A percentile compares a stretch with the other conserved stretches of the same genome.
These are phyloP conservation scores for Empidonax traillii DNA, from an alignment of 2,113 vertebrate species.

Conservation along the genomic window DNA sequence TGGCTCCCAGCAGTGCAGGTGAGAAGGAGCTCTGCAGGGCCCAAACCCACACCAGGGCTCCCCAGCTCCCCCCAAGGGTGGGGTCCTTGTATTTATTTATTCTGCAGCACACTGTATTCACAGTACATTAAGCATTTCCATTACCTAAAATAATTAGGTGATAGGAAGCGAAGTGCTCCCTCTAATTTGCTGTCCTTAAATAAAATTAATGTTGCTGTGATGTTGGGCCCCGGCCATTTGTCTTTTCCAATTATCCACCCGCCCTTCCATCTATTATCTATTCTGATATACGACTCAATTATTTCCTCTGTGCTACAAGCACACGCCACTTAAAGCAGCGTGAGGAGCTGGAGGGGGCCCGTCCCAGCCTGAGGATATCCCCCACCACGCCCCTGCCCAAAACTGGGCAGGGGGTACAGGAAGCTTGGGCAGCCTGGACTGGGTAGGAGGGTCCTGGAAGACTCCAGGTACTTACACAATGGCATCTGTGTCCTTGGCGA, in stretches of 20 bases:
- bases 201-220: constrained; percentile 82
- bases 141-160: constrained; percentile 86
- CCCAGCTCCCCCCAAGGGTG: not conserved
- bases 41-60: not conserved
- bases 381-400: rapidly evolving
- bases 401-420: not conserved
- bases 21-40: not conserved
- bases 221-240: constrained; percentile 74
- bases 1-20: rapidly evolving
- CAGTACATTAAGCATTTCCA: constrained; percentile 86
- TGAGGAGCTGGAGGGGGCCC: not conserved
- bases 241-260: constrained; percentile 79
- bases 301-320: constrained; percentile 44
- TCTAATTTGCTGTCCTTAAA: constrained; percentile 84
- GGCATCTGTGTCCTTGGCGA: constrained; percentile 81
- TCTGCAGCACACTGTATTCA: constrained; percentile 75
- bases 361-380: rapidly evolving
- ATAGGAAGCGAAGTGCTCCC: constrained; percentile 77
- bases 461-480: constrained; percentile 82
- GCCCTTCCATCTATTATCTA: constrained; percentile 72
- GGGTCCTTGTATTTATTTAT: constrained; percentile 67
- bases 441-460: not conserved
- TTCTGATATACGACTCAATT: constrained; percentile 77
- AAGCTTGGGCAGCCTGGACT: not conserved
- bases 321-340: not conserved